Evolutionary conservation across 2,797 vertebrate species (phyloP).

Genomic region (Hippocampus kuda): DNA sequence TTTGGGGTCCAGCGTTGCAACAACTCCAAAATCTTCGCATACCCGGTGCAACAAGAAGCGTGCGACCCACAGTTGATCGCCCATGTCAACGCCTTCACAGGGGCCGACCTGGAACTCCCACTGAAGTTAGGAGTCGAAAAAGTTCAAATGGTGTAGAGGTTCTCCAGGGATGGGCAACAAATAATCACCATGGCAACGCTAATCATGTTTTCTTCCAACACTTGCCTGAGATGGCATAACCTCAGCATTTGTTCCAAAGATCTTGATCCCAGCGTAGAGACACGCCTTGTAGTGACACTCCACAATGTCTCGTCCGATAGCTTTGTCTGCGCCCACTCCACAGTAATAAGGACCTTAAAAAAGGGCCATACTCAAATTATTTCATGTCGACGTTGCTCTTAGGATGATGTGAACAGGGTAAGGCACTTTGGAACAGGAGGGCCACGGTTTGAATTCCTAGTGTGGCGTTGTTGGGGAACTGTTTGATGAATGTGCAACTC

Average conservation of each 20-base stretch:
- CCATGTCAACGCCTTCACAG: constrained; percentile 76
- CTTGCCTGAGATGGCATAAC: constrained; percentile 85
- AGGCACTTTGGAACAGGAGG: neutral
- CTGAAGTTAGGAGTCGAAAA: constrained; percentile 45
- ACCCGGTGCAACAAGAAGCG: constrained; percentile 79
- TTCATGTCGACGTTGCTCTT: neutral
- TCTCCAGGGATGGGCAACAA: neutral
- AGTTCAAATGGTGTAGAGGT: neutral
- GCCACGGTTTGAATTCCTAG: neutral
- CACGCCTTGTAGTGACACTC: constrained; percentile 85
- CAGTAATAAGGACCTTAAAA: constrained; percentile 80
- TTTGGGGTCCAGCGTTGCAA: constrained; percentile 79
- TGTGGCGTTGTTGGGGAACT: too few species aligned
- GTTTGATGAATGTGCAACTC: too few species aligned
- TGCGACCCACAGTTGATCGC: constrained; percentile 81
- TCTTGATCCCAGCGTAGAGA: constrained; percentile 72
- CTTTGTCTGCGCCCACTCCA: constrained; percentile 73
- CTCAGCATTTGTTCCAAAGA: constrained; percentile 79
- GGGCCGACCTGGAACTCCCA: constrained; percentile 89
- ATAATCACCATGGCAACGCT: neutral
- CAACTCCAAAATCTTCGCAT: constrained; percentile 80
- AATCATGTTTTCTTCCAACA: neutral
- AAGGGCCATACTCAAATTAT: neutral
- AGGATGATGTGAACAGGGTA: neutral
- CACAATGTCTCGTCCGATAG: constrained; percentile 75